Percentiles rank a stretch among this genome's conserved stretches.
These are phyloP conservation scores for Sinocyclocheilus maitianheensis DNA, from an alignment of 2,113 vertebrate species.

Conservation along the genomic window DNA sequence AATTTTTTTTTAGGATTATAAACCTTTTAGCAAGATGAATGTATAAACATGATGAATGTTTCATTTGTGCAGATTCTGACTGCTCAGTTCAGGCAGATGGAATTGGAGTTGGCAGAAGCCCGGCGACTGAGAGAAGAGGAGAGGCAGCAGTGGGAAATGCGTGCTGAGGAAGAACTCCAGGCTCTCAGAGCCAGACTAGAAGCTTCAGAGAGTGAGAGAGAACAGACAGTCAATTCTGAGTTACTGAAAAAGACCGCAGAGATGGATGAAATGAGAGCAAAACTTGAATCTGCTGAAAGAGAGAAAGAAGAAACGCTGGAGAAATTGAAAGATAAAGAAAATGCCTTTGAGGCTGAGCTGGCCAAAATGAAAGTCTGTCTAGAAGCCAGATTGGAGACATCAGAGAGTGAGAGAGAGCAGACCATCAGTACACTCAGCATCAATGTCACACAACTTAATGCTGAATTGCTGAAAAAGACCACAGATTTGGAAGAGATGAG, in stretches of 20 bases:
- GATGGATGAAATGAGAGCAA: conserved; percentile 52
- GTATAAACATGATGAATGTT: neutral
- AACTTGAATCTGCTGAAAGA: conserved; percentile 65
- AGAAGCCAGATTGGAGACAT: conserved; percentile 69
- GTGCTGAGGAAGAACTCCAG: conserved; percentile 60
- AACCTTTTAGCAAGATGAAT: neutral
- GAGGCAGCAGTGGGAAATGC: conserved; percentile 64
- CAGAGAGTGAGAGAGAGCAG: conserved; percentile 54
- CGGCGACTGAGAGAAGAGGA: conserved; percentile 71
- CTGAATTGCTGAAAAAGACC: conserved; percentile 15
- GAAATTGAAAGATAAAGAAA: conserved; percentile 54
- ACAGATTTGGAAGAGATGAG: conserved; percentile 70
- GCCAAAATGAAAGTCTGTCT: conserved; percentile 48
- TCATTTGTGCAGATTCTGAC: conserved; percentile 76
- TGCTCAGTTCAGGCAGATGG: conserved; percentile 82
- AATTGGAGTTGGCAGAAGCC: conserved; percentile 75
- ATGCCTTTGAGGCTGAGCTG: conserved; percentile 70
- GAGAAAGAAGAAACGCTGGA: conserved; percentile 62
- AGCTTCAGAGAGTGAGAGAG: conserved; percentile 56
- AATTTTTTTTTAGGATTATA: neutral
- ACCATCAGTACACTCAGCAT: conserved; percentile 65
- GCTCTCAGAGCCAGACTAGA: conserved; percentile 66
- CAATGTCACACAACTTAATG: conserved; percentile 10
- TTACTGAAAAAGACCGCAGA: conserved; percentile 56
- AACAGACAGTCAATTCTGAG: conserved; percentile 46